Evolutionary conservation across 2,113 vertebrate genomes (phyloP).

Genomic region (Alexandromys fortis): DNA sequence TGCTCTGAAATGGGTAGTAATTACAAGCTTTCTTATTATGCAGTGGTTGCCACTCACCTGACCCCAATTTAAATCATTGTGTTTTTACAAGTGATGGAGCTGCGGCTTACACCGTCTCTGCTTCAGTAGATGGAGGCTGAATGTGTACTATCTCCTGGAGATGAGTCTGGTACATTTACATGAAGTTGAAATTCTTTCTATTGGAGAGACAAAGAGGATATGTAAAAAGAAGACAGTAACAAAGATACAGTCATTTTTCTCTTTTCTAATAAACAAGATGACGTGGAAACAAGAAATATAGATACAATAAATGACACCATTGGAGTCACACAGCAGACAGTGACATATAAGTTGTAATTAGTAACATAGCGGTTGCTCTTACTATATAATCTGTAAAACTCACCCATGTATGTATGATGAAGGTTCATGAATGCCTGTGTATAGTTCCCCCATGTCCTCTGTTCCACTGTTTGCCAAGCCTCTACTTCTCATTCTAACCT

Average conservation of each 20-base stretch:
- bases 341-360: not conserved
- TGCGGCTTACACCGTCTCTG: not conserved
- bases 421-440: not conserved
- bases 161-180: not conserved
- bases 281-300: not conserved
- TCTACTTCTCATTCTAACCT: not conserved
- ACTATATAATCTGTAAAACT: not conserved
- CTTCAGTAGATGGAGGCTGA: not conserved
- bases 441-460: rapidly evolving
- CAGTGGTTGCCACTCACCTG: not conserved
- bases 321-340: not conserved
- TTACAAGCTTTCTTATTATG: constrained; percentile 40
- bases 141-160: not conserved
- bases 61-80: constrained; percentile 40
- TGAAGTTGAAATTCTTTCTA: not conserved
- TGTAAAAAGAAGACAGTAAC: not conserved
- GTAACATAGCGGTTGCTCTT: not conserved
- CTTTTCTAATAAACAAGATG: not conserved
- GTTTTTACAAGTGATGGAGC: not conserved
- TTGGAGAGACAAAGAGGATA: not conserved
- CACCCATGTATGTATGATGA: not conserved
- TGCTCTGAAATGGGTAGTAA: constrained; percentile 37
- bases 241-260: not conserved
- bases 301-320: not conserved
- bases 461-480: not conserved